A percentile compares a stretch with the other conserved stretches of the same genome.
Evolutionary conservation across 2,113 vertebrate genomes (phyloP).

Genomic region (Cottus gobio): DNA sequence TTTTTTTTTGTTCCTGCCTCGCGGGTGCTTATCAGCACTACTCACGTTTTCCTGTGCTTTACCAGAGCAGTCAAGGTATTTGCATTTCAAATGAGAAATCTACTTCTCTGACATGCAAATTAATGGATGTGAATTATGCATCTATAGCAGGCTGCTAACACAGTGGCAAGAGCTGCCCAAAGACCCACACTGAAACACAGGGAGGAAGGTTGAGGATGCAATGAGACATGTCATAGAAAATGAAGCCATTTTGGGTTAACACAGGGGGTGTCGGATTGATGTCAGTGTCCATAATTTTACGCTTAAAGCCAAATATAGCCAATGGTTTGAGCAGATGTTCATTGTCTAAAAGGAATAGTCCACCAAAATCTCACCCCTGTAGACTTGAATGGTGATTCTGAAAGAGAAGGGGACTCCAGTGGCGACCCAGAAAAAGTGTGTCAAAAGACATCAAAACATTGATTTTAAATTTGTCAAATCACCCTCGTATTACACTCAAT

Average conservation of each 20-base stretch:
- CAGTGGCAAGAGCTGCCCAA: constrained; percentile 45
- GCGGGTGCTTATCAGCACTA: constrained; percentile 69
- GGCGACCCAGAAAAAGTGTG: neutral
- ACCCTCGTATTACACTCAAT: too few species aligned
- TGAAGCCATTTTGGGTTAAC: constrained; percentile 24
- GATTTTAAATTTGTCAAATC: neutral
- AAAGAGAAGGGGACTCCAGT: neutral
- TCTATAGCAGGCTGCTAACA: constrained; percentile 67
- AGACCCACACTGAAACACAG: constrained; percentile 22
- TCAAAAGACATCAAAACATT: neutral
- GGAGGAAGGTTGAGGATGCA: constrained; percentile 19
- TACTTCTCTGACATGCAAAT: constrained; percentile 82
- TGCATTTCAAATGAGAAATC: constrained; percentile 83
- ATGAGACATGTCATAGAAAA: neutral
- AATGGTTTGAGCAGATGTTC: neutral
- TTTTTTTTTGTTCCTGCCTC: constrained; percentile 31
- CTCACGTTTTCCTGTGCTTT: constrained; percentile 66
- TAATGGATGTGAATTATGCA: constrained; percentile 80
- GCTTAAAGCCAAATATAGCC: neutral
- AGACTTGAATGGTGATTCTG: neutral
- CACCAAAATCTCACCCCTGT: neutral
- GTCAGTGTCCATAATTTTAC: neutral
- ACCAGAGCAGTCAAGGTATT: constrained; percentile 76
- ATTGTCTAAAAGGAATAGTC: neutral
- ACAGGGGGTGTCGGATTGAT: neutral